Base-by-base conservation (phyloP, 2,888 invertebrate species). In the Dasypogon diadema region DNA sequence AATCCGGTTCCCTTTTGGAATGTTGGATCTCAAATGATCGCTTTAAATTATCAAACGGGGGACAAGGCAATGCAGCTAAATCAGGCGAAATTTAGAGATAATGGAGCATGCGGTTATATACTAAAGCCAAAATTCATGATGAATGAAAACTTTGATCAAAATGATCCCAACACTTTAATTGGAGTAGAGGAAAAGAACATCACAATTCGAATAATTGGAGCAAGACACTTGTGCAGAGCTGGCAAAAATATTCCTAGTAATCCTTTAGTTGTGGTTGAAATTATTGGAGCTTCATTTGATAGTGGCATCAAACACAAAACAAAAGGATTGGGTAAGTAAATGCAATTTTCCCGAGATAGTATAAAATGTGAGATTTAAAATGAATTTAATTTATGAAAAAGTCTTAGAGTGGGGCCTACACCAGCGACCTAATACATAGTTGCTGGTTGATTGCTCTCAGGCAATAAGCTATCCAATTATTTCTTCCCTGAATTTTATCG, bases 31-130 rank as follows among this genome's bases (percentile, higher is more conserved):
- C 99, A 99, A 86, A 96, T 99, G 97, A 95, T 96, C 0, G 98
- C 99, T 0, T 87, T 99, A 2, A 99, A 99, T 87, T 99, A 97
- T 86, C 99, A 99, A 86, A 99, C 99, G 0, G 90, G 92, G 77
- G 99, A 99, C 84, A 95, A 94, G 82, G 89, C 96, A 10, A 99
- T 99, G 98, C 98, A 99, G 86, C 83, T 98, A 8, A 99, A 99
- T 86, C 92, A 94, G 83, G 97, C 95, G 0, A 94, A 94, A 83
- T 99, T 99, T 83, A 88, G 92, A 26, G 93, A 95, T 83, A 99
- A 99, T 83, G 98, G 97, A 0, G 89, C 91, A 34, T 97, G 97
- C 84, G 99, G 99, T 0, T 99, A 94, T 84, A 88, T 99, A 0
- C 86, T 99, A 74, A 94, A 95, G 83, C 98, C 99, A 0, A 92